Evolutionary conservation across 2,888 invertebrate species (phyloP), one percentile per base, ranked within the genome.

Genomic region (Heliconius aoede): DNA sequence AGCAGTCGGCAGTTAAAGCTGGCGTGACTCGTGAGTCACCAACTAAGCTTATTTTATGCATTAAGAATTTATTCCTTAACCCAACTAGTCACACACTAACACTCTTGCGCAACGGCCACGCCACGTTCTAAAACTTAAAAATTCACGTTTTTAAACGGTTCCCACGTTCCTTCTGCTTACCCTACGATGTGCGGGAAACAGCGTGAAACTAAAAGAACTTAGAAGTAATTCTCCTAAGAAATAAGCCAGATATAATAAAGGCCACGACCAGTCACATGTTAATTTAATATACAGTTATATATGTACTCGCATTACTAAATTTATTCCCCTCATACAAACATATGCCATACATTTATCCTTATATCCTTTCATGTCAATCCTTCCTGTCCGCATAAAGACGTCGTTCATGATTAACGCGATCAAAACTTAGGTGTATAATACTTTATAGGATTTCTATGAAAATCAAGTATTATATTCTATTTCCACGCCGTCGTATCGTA

Each of bases 321-420:
- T 36, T 4, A 40, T 65, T 24, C 13, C 32, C 36, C 36, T n/a
- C 58, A 46, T 46, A 46, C 46, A 55, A n/a, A 55, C 24, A 65
- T 65, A 36, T 40, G 24, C 24, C 51, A 69, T 69, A 51, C 30
- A 69, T 69, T 69, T 69, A 55, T 69, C 51, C 55, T 55, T 30
- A 55, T 69, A 55, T 69, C 55, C 69, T 69, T 55, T 55, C 30
- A 55, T 8, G 69, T 69, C 69, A 69, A 69, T 69, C 55, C 30
- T 55, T 69, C 55, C 51, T 69, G 55, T 55, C 30, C 1, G n/a
- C 30, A 69, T 40, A 67, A 32, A 69, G 69, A 55, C 32, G 8
- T 8, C 30, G 3, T 30, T 68, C n/a, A 55, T 69, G 69, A 69
- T 55, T 55, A 69, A 69, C 55, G 65, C 36, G 32, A 32, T 64